Conservation (phyloP, 2,888 invertebrate species). For the Trypoxylon attenuatum region DNA sequence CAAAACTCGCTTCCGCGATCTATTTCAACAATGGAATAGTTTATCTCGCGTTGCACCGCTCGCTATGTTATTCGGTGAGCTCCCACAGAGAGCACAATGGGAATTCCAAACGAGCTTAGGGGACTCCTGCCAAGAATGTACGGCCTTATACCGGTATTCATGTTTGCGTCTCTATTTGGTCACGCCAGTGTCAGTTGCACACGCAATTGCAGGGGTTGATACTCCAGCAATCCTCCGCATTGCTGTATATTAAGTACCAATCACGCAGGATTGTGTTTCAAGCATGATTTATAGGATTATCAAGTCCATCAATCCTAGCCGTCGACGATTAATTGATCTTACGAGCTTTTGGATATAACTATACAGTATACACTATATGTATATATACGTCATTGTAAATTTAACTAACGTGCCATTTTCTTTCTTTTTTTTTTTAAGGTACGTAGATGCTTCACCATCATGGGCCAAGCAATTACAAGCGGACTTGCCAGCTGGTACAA, state of each 20-base stretch:
- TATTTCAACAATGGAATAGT: constrained; percentile 30
- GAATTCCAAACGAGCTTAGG: constrained; percentile 56
- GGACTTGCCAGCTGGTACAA: constrained; percentile 78
- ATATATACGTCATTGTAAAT: too few species aligned
- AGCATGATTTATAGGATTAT: constrained; percentile 36
- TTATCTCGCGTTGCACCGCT: constrained; percentile 33
- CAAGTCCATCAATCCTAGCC: constrained; percentile 37
- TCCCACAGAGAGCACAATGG: constrained; percentile 40
- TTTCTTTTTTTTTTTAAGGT: constrained; percentile 70
- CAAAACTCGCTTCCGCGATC: constrained; percentile 10
- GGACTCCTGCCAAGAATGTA: constrained; percentile 26
- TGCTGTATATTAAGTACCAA: constrained; percentile 29
- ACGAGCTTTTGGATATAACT: too few species aligned
- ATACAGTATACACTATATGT: too few species aligned
- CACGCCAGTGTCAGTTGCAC: not conserved
- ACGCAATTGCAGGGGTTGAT: constrained; percentile 1
- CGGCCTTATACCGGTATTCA: constrained; percentile 26
- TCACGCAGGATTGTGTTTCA: constrained; percentile 27
- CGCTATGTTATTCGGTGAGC: constrained; percentile 11
- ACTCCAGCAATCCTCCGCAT: constrained; percentile 14
- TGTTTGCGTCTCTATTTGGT: constrained; percentile 26
- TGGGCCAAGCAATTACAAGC: constrained; percentile 80
- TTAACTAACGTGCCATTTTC: too few species aligned
- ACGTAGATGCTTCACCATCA: constrained; percentile 78
- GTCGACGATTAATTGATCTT: too few species aligned